phyloP scores from a whole-genome alignment of 2,113 vertebrate species.

The Gnathonemus longibarbis region DNA sequence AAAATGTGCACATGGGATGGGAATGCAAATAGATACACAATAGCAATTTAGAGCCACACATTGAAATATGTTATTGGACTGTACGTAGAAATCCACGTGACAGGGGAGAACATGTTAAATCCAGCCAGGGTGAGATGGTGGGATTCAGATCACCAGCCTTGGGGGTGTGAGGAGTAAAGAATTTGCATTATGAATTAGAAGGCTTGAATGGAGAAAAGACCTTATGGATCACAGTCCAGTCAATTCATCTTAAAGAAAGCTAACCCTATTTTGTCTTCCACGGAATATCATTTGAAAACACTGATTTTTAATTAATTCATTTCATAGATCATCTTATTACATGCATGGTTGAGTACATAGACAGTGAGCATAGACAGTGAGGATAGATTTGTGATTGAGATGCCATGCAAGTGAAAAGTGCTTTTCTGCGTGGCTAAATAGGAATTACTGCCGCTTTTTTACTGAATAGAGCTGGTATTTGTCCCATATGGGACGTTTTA shows the following conservation, averaged over 20 bases:
- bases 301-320: not conserved
- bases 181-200: not conserved
- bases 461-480: not conserved
- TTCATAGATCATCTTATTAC: not conserved
- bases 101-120: not conserved
- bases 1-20: not conserved
- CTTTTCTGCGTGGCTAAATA: not conserved
- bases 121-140: not conserved
- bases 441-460: not conserved
- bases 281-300: not conserved
- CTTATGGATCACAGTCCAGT: not conserved
- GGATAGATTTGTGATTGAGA: not conserved
- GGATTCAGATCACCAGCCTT: not conserved
- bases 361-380: not conserved
- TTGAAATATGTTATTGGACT: not conserved
- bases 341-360: not conserved
- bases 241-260: conserved; percentile 11
- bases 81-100: not conserved
- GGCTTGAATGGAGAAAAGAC: not conserved
- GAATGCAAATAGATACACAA: not conserved
- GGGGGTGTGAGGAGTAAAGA: not conserved
- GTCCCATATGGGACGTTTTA: not conserved
- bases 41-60: not conserved
- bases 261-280: not conserved
- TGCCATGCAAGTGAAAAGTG: not conserved